phyloP scores from a whole-genome alignment of 2,888 invertebrate genomes.

The Fragum sueziense region DNA sequence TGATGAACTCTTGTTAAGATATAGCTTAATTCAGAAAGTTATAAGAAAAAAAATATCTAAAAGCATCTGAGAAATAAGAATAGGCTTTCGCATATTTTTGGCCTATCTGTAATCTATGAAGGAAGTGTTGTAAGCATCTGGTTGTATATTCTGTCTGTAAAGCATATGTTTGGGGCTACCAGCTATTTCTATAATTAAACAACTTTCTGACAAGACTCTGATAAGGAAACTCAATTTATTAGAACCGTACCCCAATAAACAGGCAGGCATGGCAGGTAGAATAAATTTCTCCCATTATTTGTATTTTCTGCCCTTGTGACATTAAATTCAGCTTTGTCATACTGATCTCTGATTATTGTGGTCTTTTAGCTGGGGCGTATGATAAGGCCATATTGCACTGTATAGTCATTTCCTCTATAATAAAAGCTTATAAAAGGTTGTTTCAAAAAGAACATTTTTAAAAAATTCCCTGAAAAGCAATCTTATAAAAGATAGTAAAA shows the following conservation, averaged over 20 bases:
- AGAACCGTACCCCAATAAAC: constrained; percentile 9
- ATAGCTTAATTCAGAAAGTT: too few species aligned
- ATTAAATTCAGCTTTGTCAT: too few species aligned
- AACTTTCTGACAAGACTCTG: constrained; percentile 6
- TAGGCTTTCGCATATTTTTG: too few species aligned
- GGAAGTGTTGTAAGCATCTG: background rate
- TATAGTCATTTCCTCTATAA: too few species aligned
- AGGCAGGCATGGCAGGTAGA: background rate
- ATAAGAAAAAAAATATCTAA: too few species aligned
- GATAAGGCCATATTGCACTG: too few species aligned
- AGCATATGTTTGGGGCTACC: background rate
- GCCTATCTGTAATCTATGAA: background rate
- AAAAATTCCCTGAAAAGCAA: background rate
- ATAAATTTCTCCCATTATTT: background rate
- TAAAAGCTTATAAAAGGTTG: too few species aligned
- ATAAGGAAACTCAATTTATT: constrained; percentile 20
- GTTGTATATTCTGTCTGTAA: background rate
- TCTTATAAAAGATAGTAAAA: background rate
- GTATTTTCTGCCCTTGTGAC: background rate
- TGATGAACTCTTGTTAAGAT: too few species aligned
- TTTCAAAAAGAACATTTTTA: background rate
- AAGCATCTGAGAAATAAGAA: too few species aligned
- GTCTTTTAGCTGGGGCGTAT: too few species aligned
- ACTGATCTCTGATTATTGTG: too few species aligned
- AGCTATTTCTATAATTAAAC: constrained; percentile 18